Percentiles rank a stretch among this genome's conserved stretches.
phyloP scores from a whole-genome alignment of 2,888 invertebrate species.

The Stenodera caucasica region DNA sequence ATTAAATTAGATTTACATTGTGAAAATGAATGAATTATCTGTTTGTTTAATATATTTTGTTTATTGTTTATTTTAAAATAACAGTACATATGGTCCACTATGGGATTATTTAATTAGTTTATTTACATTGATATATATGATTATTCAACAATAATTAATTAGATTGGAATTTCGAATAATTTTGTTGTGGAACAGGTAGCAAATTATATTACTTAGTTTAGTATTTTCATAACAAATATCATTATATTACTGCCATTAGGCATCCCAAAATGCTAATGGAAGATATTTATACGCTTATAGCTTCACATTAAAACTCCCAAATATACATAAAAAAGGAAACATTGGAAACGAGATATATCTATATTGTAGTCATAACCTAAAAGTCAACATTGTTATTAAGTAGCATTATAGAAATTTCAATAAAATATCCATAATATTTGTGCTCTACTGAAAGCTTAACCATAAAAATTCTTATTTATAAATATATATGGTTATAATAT shows the following conservation, averaged over 20 bases:
- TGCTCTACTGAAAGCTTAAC: neutral
- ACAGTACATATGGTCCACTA: neutral
- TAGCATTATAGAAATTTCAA: neutral
- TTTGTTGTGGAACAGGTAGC: no score
- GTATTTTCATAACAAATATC: neutral
- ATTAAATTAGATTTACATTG: neutral
- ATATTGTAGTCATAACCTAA: neutral
- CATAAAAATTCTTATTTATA: neutral
- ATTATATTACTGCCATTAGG: conserved; percentile 4
- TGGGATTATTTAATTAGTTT: neutral
- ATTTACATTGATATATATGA: neutral
- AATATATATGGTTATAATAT: neutral
- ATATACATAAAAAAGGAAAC: neutral
- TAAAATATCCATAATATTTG: neutral
- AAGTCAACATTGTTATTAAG: neutral
- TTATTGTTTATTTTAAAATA: neutral
- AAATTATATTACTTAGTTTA: conserved; percentile 7
- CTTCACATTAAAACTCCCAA: neutral
- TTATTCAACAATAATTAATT: neutral
- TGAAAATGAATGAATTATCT: no score
- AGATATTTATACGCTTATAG: neutral
- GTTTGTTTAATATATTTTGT: no score
- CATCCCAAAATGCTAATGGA: conserved; percentile 2
- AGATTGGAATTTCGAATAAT: no score
- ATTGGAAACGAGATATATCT: neutral